These are phyloP conservation scores for Rhinogobio ventralis DNA, from an alignment of 2,797 vertebrate species.

Conservation along the genomic window DNA sequence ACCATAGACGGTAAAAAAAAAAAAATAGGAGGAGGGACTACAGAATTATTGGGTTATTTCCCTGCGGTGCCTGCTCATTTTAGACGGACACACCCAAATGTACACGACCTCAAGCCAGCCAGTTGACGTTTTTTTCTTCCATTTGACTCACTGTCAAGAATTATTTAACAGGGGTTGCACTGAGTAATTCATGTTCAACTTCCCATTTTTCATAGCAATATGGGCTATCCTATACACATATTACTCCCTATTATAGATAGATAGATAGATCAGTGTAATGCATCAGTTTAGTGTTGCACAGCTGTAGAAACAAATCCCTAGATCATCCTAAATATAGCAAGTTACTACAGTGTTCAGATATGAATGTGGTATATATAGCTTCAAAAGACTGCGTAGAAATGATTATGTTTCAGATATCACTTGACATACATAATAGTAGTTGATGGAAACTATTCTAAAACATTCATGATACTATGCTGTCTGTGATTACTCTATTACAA, in stretches of 20 bases:
- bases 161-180: not conserved
- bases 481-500: not conserved
- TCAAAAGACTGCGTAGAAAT: not conserved
- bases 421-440: not conserved
- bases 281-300: not conserved
- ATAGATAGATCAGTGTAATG: constrained; percentile 21
- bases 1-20: too few relatives aligned
- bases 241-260: not conserved
- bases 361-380: constrained; percentile 8
- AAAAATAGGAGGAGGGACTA: constrained; percentile 27
- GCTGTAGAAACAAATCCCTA: constrained; percentile 1
- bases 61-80: not conserved
- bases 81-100: constrained; percentile 54
- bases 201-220: not conserved
- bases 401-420: constrained; percentile 1
- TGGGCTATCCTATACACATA: not conserved
- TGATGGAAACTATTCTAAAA: not conserved
- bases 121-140: not conserved
- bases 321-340: constrained; percentile 29
- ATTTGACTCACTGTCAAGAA: not conserved
- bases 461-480: not conserved
- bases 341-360: not conserved
- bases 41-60: not conserved
- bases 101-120: not conserved
- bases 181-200: not conserved